These are phyloP conservation scores for Macrocentrus cingulum DNA, from an alignment of 1,140 invertebrate species.

Conservation along the genomic window DNA sequence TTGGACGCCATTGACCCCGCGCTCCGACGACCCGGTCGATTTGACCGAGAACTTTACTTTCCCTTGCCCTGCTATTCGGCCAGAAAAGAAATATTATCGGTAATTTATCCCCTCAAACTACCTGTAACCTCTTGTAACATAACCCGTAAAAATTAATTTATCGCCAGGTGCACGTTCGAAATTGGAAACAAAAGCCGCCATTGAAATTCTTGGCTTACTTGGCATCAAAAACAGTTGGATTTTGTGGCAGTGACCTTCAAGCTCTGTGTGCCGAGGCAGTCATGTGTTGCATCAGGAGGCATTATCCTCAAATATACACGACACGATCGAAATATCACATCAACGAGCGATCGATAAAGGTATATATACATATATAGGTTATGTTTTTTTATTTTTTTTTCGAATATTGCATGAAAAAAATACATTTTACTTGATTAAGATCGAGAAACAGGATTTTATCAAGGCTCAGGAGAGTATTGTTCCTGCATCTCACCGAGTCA, in stretches of 20 bases:
- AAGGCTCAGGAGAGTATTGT: slow-evolving; percentile 68
- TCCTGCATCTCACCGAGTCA: slow-evolving; percentile 69
- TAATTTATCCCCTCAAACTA: slow-evolving; percentile 13
- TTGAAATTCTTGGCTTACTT: slow-evolving; percentile 51
- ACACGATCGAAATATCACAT: slow-evolving; percentile 48
- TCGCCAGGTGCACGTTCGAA: slow-evolving; percentile 49
- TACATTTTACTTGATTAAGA: slow-evolving; percentile 41
- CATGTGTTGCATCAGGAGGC: slow-evolving; percentile 52
- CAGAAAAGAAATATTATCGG: slow-evolving; percentile 62
- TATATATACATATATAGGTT: slow-evolving; percentile 24
- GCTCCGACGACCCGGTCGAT: slow-evolving; percentile 70
- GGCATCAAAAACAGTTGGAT: slow-evolving; percentile 55
- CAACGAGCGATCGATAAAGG: slow-evolving; percentile 47
- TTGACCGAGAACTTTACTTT: slow-evolving; percentile 62
- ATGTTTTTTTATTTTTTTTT: too few relatives aligned
- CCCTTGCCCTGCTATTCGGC: slow-evolving; percentile 52
- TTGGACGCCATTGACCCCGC: slow-evolving; percentile 75
- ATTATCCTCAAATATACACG: slow-evolving; percentile 54
- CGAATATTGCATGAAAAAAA: too few relatives aligned
- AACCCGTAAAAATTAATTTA: neutral
- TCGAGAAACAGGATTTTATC: slow-evolving; percentile 68
- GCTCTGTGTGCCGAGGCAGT: slow-evolving; percentile 54
- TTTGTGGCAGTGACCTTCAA: slow-evolving; percentile 59
- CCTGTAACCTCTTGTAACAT: neutral
- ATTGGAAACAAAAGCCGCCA: slow-evolving; percentile 52